A percentile compares a stretch with the other conserved stretches of the same genome.
Evolutionary conservation across 2,888 invertebrate species (phyloP).

Genomic region (Tachina lurida): DNA sequence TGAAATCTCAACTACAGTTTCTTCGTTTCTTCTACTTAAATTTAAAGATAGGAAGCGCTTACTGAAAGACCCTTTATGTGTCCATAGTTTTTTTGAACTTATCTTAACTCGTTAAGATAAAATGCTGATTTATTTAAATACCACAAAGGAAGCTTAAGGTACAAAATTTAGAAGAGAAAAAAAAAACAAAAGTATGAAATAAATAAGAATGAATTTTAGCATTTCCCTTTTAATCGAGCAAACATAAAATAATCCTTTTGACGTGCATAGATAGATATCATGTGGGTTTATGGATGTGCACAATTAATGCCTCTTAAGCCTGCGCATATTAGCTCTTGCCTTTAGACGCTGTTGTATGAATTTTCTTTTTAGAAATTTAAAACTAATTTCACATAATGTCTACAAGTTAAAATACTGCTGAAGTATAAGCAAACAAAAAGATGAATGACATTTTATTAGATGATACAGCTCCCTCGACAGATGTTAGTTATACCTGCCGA

Average conservation of each 20-base stretch:
- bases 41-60: too few relatives aligned
- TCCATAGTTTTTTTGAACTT: too few relatives aligned
- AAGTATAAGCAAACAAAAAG: conserved; percentile 40
- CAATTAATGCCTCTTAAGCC: conserved; percentile 36
- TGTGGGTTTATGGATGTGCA: neutral
- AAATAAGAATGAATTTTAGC: neutral
- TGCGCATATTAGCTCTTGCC: neutral
- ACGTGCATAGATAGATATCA: neutral
- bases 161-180: neutral
- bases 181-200: neutral
- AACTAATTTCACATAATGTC: conserved; percentile 11
- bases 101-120: too few relatives aligned
- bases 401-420: conserved; percentile 15
- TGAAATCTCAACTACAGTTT: too few relatives aligned
- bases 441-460: conserved; percentile 1
- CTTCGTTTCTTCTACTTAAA: too few relatives aligned
- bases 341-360: conserved; percentile 10
- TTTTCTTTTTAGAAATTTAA: conserved; percentile 17
- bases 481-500: neutral
- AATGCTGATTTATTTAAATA: neutral
- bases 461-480: neutral
- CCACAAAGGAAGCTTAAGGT: neutral
- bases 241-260: conserved; percentile 19
- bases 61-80: too few relatives aligned
- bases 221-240: neutral